Evolutionary conservation across 1,140 invertebrate species (phyloP).

Genomic region (Daktulosphaira vitifoliae): DNA sequence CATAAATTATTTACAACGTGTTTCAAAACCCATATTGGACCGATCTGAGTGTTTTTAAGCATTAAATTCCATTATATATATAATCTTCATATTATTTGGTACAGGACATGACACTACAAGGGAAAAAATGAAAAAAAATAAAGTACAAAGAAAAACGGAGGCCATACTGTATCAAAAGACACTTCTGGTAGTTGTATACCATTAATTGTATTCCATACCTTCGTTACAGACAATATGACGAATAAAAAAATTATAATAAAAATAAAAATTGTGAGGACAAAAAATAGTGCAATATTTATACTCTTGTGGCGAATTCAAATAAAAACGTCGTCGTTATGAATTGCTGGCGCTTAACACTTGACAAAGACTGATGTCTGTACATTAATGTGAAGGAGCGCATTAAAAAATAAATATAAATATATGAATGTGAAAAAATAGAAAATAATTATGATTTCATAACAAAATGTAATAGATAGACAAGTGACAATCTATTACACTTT

Average conservation of each 20-base stretch:
- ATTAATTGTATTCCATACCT: slow-evolving; percentile 9
- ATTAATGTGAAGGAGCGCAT: slow-evolving; percentile 5
- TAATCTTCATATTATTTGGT: background rate
- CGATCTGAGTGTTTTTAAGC: too few species aligned
- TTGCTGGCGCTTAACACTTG: slow-evolving; percentile 15
- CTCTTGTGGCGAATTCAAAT: background rate
- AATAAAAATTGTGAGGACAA: background rate
- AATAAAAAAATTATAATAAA: slow-evolving; percentile 1
- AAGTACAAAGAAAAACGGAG: too few species aligned
- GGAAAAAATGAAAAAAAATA: background rate
- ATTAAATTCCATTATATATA: too few species aligned
- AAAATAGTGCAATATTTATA: background rate
- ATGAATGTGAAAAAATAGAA: slow-evolving; percentile 3
- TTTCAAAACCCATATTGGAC: too few species aligned
- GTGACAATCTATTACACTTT: too few species aligned
- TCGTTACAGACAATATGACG: slow-evolving; percentile 13
- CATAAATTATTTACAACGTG: too few species aligned
- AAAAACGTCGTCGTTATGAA: slow-evolving; percentile 28
- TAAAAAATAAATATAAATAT: slow-evolving; percentile 6
- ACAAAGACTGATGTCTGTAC: slow-evolving; percentile 27
- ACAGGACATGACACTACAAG: background rate
- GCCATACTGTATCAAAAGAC: background rate
- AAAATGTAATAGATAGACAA: too few species aligned
- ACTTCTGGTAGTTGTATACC: background rate
- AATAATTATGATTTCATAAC: slow-evolving; percentile 18